Evolutionary conservation across 2,797 vertebrate genomes (phyloP).

Genomic region (Coracias cyanogaster): DNA sequence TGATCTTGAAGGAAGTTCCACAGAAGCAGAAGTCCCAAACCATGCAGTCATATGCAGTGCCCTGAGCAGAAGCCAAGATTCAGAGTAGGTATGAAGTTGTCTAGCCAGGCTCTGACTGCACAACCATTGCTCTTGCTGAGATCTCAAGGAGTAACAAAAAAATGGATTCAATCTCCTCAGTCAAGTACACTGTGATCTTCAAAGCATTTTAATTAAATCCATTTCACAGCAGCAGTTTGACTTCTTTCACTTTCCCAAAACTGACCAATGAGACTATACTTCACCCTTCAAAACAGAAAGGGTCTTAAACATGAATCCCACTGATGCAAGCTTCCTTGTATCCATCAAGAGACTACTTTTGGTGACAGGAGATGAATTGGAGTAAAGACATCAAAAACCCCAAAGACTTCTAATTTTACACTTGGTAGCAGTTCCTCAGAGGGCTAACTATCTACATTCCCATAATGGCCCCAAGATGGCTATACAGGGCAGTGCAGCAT

Average conservation of each 20-base stretch:
- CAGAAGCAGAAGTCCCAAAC: not conserved
- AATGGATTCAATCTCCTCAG: not conserved
- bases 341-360: not conserved
- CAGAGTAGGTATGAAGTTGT: not conserved
- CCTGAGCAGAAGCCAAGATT: not conserved
- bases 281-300: not conserved
- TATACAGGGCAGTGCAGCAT: not conserved
- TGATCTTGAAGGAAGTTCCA: not conserved
- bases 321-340: not conserved
- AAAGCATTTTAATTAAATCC: not conserved
- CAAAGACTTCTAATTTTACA: not conserved
- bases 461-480: not conserved
- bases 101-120: not conserved
- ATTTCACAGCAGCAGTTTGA: not conserved
- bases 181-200: not conserved
- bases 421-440: not conserved
- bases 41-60: accelerated
- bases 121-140: not conserved
- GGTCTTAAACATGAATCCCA: not conserved
- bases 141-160: not conserved
- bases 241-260: not conserved
- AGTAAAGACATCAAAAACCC: not conserved
- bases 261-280: not conserved
- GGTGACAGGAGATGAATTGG: not conserved
- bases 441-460: not conserved